A percentile compares a stretch with the other conserved stretches of the same genome.
These are phyloP conservation scores for Nematolebias whitei DNA, from an alignment of 2,113 vertebrate species.

Conservation along the genomic window DNA sequence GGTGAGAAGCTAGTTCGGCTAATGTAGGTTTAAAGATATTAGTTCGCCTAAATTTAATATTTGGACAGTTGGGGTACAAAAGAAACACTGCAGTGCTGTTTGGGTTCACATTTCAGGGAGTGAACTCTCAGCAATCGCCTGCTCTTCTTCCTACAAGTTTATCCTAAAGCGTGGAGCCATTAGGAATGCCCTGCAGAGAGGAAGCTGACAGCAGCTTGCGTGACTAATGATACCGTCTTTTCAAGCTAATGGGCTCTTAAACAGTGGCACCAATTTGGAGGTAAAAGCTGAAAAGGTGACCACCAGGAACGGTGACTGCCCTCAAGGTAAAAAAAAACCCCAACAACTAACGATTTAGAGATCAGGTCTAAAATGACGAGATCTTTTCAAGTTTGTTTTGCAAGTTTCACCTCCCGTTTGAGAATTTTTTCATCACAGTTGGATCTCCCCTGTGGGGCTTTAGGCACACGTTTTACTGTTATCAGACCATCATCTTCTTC, in stretches of 20 bases:
- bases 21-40: conserved; percentile 9
- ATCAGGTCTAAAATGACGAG: conserved; percentile 60
- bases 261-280: conserved; percentile 30
- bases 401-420: conserved; percentile 70
- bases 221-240: conserved; percentile 42
- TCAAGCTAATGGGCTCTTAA: conserved; percentile 47
- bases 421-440: conserved; percentile 77
- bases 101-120: conserved; percentile 27
- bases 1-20: background rate
- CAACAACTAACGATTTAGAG: conserved; percentile 23
- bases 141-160: conserved; percentile 32
- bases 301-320: conserved; percentile 3
- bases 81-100: too few species aligned
- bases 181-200: conserved; percentile 41
- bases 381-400: conserved; percentile 67
- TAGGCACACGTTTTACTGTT: conserved; percentile 57
- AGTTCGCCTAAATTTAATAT: conserved; percentile 5
- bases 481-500: conserved; percentile 60
- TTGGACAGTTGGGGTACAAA: conserved; percentile 10
- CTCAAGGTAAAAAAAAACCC: conserved; percentile 17
- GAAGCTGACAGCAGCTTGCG: conserved; percentile 40
- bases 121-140: conserved; percentile 27
- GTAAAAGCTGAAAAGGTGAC: conserved; percentile 19
- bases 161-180: conserved; percentile 33
- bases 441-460: conserved; percentile 36